These are phyloP conservation scores for Cepaea nemoralis DNA, from an alignment of 1,140 invertebrate genomes.

Conservation along the genomic window DNA sequence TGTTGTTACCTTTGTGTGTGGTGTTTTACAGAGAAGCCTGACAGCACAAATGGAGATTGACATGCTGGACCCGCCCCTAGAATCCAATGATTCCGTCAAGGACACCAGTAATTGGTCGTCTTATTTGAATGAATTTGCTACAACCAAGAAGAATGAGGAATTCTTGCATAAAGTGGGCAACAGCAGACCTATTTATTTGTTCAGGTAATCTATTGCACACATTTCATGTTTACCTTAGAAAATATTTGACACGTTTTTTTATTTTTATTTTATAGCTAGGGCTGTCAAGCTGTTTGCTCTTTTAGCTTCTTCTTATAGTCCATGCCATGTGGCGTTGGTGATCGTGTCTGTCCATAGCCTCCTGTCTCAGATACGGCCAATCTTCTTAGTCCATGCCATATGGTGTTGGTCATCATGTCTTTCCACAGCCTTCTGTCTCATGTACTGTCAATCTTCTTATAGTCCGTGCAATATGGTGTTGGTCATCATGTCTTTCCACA, in stretches of 20 bases:
- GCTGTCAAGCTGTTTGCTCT: neutral
- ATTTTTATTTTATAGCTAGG: neutral
- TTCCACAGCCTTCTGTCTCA: too few species aligned
- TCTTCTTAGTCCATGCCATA: too few species aligned
- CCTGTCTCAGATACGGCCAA: too few species aligned
- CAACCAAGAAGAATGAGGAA: conserved; percentile 30
- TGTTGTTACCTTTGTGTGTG: neutral
- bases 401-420: too few species aligned
- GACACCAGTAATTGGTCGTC: conserved; percentile 28
- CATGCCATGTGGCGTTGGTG: too few species aligned
- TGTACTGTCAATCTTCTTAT: too few species aligned
- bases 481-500: too few species aligned
- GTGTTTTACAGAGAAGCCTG: conserved; percentile 22
- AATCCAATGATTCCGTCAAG: conserved; percentile 29
- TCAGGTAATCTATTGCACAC: conserved; percentile 32
- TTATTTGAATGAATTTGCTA: conserved; percentile 14
- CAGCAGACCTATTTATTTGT: conserved; percentile 27
- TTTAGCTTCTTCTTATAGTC: too few species aligned
- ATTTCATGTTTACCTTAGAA: conserved; percentile 32
- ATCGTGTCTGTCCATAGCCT: too few species aligned
- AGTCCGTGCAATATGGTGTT: too few species aligned
- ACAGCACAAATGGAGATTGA: conserved; percentile 37
- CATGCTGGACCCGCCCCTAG: conserved; percentile 34
- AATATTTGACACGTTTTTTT: conserved; percentile 77
- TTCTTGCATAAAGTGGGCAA: conserved; percentile 34